Percentiles rank a stretch among this genome's conserved stretches.
These are phyloP conservation scores for Rhynchonycteris naso DNA, from an alignment of 2,797 vertebrate species.

Conservation along the genomic window DNA sequence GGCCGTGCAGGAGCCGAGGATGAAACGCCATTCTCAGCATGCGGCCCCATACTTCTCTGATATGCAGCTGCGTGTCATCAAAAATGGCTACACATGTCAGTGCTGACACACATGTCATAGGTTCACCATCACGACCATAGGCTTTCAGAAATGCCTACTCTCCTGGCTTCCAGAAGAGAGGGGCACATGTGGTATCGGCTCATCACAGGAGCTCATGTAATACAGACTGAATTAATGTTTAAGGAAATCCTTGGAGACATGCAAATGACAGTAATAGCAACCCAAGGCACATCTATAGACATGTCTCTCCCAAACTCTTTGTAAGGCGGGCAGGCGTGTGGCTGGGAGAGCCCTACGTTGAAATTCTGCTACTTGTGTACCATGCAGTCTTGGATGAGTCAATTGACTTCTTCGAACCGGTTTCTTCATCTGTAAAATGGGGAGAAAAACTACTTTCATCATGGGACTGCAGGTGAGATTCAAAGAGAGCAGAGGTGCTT, in stretches of 20 bases:
- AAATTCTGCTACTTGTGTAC: neutral
- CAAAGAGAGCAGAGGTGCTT: neutral
- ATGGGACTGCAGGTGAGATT: neutral
- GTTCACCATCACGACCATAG: too few species aligned
- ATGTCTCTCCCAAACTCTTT: neutral
- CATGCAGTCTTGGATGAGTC: neutral
- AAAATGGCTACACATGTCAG: too few species aligned
- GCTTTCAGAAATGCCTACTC: neutral
- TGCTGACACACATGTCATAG: too few species aligned
- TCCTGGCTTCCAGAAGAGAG: neutral
- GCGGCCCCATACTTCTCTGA: too few species aligned
- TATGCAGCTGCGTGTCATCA: too few species aligned
- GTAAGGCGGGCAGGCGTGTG: neutral
- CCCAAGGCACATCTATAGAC: neutral
- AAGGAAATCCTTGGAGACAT: neutral
- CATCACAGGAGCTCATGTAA: neutral
- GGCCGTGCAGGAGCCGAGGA: too few species aligned
- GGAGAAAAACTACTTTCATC: neutral
- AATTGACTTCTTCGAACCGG: neutral
- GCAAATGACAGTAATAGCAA: neutral
- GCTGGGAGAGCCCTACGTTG: neutral
- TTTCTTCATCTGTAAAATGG: neutral
- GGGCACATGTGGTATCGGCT: neutral
- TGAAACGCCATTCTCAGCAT: too few species aligned
- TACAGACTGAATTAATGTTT: neutral